Evolutionary conservation across 2,113 vertebrate genomes (phyloP).

Genomic region (Cryptotis parvus): DNA sequence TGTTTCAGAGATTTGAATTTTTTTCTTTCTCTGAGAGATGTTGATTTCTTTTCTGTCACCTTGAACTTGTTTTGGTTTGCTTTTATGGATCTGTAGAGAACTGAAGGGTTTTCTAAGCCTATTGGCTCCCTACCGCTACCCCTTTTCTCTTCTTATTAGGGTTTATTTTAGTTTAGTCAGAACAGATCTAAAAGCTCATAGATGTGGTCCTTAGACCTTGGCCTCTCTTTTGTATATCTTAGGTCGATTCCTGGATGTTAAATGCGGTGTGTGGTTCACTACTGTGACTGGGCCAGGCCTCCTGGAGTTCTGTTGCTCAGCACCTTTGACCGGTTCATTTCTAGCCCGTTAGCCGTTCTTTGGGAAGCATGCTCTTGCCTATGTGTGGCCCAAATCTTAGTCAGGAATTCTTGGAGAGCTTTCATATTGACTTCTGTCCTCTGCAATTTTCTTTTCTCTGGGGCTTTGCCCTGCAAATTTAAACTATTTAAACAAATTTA

Average conservation of each 20-base stretch:
- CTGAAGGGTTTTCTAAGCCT: background rate
- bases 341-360: background rate
- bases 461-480: background rate
- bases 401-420: background rate
- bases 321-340: background rate
- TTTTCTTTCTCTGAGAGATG: background rate
- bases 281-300: background rate
- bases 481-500: background rate
- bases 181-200: background rate
- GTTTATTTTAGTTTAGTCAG: constrained; percentile 10
- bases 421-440: background rate
- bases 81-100: constrained; percentile 18
- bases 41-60: background rate
- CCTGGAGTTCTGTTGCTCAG: background rate
- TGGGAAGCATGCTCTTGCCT: background rate
- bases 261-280: background rate
- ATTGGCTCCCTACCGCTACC: background rate
- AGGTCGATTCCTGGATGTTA: background rate
- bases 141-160: background rate
- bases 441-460: background rate
- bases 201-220: background rate
- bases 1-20: constrained; percentile 13
- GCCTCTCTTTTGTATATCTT: background rate
- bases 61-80: constrained; percentile 15
- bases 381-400: background rate